Evolutionary conservation across 1,140 invertebrate species (phyloP).

Genomic region (Scaptomyza pallida): DNA sequence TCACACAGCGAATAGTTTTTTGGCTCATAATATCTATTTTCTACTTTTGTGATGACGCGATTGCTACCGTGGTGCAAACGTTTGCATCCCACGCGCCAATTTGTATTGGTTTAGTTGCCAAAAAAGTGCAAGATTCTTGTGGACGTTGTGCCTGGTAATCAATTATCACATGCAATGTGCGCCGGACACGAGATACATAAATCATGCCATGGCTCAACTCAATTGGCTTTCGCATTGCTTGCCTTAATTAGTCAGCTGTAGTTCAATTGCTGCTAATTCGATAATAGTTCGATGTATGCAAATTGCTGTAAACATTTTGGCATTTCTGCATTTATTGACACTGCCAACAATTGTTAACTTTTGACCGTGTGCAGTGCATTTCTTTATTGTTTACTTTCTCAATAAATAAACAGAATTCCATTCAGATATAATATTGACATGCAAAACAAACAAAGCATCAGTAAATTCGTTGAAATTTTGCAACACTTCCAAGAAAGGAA

Average conservation of each 20-base stretch:
- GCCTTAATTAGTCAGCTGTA: constrained; percentile 37
- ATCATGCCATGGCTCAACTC: constrained; percentile 77
- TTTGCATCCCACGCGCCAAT: constrained; percentile 63
- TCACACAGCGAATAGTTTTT: constrained; percentile 36
- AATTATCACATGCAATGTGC: constrained; percentile 62
- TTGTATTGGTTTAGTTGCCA: constrained; percentile 37
- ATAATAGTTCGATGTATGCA: constrained; percentile 31
- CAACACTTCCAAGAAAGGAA: constrained; percentile 1
- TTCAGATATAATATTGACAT: constrained; percentile 25
- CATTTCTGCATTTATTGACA: constrained; percentile 40
- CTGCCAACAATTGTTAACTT: constrained; percentile 40
- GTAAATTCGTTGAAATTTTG: constrained; percentile 1
- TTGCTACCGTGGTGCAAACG: constrained; percentile 61
- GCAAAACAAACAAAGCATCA: constrained; percentile 35
- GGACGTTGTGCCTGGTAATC: constrained; percentile 37
- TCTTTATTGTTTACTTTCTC: constrained; percentile 27
- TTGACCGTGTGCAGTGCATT: constrained; percentile 20
- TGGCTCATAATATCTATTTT: constrained; percentile 38
- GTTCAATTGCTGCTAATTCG: constrained; percentile 49
- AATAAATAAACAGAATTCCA: constrained; percentile 31
- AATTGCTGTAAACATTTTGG: constrained; percentile 23
- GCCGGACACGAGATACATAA: constrained; percentile 53
- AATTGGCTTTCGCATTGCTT: constrained; percentile 51
- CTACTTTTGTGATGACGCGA: constrained; percentile 62
- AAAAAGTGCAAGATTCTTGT: constrained; percentile 60